Evolutionary conservation across 2,113 vertebrate genomes (phyloP).

Genomic region (Hystrix cristata): DNA sequence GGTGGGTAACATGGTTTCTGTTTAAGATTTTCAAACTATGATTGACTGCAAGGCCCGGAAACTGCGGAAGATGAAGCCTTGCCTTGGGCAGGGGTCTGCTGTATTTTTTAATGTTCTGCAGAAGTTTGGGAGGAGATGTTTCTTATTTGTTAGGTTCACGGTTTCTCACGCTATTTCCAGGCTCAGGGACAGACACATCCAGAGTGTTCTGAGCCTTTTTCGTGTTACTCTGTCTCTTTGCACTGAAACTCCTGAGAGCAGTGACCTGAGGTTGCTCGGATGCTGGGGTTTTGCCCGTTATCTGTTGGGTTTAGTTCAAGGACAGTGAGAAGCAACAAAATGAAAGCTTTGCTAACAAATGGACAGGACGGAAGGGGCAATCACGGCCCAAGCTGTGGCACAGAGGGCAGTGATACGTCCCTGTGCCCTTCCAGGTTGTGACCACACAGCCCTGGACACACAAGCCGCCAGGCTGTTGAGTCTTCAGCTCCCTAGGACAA

Average conservation of each 20-base stretch:
- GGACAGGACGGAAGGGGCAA: background rate
- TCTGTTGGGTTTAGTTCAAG: background rate
- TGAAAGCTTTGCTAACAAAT: background rate
- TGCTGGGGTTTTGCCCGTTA: background rate
- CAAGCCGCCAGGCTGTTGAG: background rate
- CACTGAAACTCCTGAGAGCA: background rate
- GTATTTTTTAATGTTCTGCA: background rate
- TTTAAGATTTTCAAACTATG: background rate
- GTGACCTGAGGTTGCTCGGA: background rate
- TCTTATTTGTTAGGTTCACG: background rate
- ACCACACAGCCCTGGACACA: background rate
- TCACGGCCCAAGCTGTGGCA: background rate
- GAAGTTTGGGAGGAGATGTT: background rate
- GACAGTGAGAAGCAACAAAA: background rate
- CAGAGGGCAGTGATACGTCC: background rate
- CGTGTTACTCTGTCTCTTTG: background rate
- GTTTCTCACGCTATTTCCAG: background rate
- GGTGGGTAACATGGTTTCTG: too few species aligned
- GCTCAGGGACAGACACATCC: background rate
- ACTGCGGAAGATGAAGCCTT: background rate
- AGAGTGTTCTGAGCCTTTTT: too few species aligned
- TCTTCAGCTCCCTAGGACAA: background rate
- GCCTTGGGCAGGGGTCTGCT: background rate
- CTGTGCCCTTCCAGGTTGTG: background rate
- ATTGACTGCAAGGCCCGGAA: background rate